Conservation (phyloP, 1,140 invertebrate genomes). For the Trichonephila inaurata region DNA sequence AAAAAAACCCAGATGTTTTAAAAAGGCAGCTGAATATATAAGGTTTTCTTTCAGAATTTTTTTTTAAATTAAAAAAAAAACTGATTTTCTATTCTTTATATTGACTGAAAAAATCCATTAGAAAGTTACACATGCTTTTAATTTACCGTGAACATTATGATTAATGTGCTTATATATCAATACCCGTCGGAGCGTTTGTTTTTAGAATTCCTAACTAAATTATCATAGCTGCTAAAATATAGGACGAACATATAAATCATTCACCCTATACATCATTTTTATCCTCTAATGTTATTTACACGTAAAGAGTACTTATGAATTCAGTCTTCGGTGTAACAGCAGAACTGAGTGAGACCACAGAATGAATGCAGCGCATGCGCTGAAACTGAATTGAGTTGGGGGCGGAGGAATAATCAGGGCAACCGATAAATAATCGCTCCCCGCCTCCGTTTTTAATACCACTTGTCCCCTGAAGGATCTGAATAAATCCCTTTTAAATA, state of each 20-base stretch:
- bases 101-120: not conserved
- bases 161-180: not conserved
- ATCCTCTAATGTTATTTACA: not conserved
- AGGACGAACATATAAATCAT: not conserved
- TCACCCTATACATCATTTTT: not conserved
- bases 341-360: not conserved
- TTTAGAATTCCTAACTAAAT: not conserved
- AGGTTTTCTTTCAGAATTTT: no score
- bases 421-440: conserved; percentile 44
- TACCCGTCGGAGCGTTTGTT: not conserved
- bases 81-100: no score
- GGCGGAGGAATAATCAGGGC: conserved; percentile 34
- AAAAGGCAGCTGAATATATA: no score
- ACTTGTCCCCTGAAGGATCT: conserved; percentile 45
- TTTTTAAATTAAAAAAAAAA: no score
- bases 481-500: conserved; percentile 19
- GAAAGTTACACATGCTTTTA: not conserved
- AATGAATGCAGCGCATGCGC: not conserved
- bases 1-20: no score
- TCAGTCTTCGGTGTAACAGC: not conserved
- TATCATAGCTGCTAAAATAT: not conserved
- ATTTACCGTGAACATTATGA: not conserved
- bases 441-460: conserved; percentile 60
- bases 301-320: not conserved
- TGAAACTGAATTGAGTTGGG: not conserved